Evolutionary conservation across 2,888 invertebrate species (phyloP), one percentile per base, ranked within the genome.

Genomic region (Chymomyza procnemis): DNA sequence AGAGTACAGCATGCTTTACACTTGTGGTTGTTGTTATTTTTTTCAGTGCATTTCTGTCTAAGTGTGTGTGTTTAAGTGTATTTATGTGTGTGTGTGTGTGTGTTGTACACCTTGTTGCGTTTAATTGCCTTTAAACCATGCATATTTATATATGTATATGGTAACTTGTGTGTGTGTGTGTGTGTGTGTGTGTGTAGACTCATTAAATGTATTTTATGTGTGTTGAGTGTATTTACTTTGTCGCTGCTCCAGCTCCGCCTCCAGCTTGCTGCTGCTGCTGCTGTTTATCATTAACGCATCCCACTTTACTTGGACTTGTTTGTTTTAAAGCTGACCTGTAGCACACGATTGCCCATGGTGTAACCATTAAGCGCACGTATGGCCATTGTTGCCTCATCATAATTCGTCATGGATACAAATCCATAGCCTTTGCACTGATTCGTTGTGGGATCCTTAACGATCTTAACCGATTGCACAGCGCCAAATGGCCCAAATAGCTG

Each of bases 381-480:
- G 79, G 99, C 98, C 90, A 97, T 96, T 69, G 97, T 95, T 62
- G 98, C 97, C 92, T 99, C 98, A 89, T 98, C 98, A 91, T 99
- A 98, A 92, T 98, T 97, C 89, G 97, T 97, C 98, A 99, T 99
- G 74, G 98, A 98, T 79, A 99, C 98, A 91, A 98, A 98, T 79
- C 98, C 99, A 91, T 98, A 99, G 72, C 99, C 99, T 93, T 98
- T 98, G 93, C 98, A 98, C 92, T 98, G 98, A 93, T 97, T 97
- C 86, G 97, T 97, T 87, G 96, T 95, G 86, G 96, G 95, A 93
- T 98, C 98, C 91, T 97, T 95, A 90, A 98, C 97, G 88, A 98
- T 97, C 93, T 98, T 98, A 81, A 99, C 98, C 92, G 96, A 97
- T 92, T 98, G 97, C 71, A 91, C 91, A 62, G 91, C 91, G 59